Conservation (phyloP, 2,797 vertebrate genomes). For the Oreochromis grahami region DNA sequence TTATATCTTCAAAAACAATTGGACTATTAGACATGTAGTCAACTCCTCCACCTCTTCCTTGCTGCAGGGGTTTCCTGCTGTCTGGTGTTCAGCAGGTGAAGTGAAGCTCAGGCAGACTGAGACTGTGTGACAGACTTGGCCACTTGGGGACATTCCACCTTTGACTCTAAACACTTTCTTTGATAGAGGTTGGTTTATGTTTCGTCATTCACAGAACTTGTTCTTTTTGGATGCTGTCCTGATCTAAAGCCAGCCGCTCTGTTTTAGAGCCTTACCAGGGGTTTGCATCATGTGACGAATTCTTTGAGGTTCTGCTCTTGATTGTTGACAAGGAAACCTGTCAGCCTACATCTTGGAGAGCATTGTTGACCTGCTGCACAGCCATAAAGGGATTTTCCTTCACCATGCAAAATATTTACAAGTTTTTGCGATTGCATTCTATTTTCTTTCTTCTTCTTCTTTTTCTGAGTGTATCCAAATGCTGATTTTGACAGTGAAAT, state of each 20-base stretch:
- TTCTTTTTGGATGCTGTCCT: not conserved
- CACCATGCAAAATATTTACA: not conserved
- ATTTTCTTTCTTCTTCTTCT: not conserved
- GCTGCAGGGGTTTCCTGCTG: not conserved
- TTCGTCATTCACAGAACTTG: not conserved
- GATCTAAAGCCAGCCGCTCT: not conserved
- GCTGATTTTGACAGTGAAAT: not conserved
- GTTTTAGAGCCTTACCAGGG: not conserved
- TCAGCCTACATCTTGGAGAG: not conserved
- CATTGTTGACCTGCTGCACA: not conserved
- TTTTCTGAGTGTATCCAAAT: not conserved
- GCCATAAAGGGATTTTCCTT: not conserved
- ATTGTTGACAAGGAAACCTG: not conserved
- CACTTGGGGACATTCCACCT: not conserved
- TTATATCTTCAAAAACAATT: not conserved
- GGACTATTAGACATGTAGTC: not conserved
- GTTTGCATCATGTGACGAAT: not conserved
- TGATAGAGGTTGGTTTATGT: not conserved
- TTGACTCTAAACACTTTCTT: not conserved
- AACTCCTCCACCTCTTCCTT: not conserved
- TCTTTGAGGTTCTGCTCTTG: not conserved
- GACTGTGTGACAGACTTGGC: not conserved
- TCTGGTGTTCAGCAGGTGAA: not conserved
- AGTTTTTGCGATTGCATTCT: not conserved
- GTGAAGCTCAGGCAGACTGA: not conserved